Evolutionary conservation across 2,113 vertebrate species (phyloP).

Genomic region (Sinocyclocheilus grahami): DNA sequence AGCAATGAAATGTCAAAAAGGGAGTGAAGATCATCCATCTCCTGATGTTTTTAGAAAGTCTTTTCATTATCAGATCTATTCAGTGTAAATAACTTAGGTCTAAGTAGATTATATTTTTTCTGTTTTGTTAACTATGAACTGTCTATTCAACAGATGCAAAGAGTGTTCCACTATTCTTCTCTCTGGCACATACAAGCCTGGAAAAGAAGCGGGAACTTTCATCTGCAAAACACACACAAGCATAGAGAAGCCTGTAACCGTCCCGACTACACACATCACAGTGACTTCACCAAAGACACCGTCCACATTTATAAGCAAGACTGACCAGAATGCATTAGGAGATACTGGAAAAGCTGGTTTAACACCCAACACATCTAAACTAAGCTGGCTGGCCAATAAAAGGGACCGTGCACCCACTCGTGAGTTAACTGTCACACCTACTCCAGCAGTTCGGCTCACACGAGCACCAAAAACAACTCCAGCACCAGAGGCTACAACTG

Average conservation of each 20-base stretch:
- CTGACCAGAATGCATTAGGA: constrained; percentile 1
- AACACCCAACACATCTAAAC: constrained; percentile 48
- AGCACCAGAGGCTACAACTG: not conserved
- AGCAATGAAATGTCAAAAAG: not conserved
- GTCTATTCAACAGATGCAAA: constrained; percentile 73
- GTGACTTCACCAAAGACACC: not conserved
- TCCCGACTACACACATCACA: constrained; percentile 13
- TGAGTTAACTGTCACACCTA: not conserved
- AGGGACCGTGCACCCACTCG: constrained; percentile 7
- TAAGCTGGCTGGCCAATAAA: constrained; percentile 49
- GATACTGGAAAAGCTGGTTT: not conserved
- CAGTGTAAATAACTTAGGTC: not conserved
- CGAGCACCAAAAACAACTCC: not conserved
- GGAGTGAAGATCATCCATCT: not conserved
- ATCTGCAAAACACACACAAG: constrained; percentile 75
- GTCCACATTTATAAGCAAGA: constrained; percentile 39
- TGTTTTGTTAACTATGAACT: not conserved
- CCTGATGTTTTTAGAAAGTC: not conserved
- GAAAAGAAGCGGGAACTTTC: constrained; percentile 68
- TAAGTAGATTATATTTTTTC: not conserved
- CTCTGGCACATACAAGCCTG: constrained; percentile 76
- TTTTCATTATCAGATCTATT: not conserved
- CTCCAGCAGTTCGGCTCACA: constrained; percentile 15
- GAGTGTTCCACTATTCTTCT: constrained; percentile 79
- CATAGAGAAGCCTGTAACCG: constrained; percentile 1